These are phyloP conservation scores for Leucoptera coffeella DNA, from an alignment of 2,888 invertebrate species.

Conservation along the genomic window DNA sequence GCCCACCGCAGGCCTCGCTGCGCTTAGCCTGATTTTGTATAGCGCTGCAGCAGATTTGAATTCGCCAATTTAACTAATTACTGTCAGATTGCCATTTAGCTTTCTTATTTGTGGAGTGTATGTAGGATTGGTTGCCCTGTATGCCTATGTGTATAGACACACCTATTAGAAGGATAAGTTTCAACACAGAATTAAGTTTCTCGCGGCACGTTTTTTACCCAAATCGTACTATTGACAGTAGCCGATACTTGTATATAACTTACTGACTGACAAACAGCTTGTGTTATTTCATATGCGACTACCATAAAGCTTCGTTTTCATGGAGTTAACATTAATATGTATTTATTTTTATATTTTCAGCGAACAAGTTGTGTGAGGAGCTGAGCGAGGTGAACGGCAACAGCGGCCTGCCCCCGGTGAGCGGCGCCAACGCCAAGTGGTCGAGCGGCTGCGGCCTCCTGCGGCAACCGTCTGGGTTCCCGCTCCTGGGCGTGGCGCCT, in stretches of 20 bases:
- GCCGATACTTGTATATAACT: too few species aligned
- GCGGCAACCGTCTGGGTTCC: constrained; percentile 56
- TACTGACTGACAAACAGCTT: too few species aligned
- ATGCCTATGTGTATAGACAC: too few species aligned
- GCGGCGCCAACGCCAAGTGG: constrained; percentile 34
- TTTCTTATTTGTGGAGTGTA: background rate
- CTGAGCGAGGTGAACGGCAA: constrained; percentile 28
- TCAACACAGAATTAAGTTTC: too few species aligned
- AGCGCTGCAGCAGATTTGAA: constrained; percentile 21
- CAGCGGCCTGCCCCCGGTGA: constrained; percentile 23
- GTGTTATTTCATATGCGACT: too few species aligned
- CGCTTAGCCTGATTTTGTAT: constrained; percentile 43
- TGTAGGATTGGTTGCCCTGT: background rate
- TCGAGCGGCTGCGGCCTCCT: constrained; percentile 59
- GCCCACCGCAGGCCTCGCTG: constrained; percentile 26
- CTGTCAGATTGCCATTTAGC: too few species aligned
- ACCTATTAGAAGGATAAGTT: too few species aligned
- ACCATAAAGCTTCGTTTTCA: too few species aligned
- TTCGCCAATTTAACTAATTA: too few species aligned
- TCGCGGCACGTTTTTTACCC: too few species aligned
- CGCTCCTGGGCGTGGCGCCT: constrained; percentile 50
- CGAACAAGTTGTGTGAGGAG: constrained; percentile 40
- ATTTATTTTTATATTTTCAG: constrained; percentile 18
- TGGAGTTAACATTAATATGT: too few species aligned
- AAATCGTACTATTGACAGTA: too few species aligned